phyloP scores from a whole-genome alignment of 2,113 vertebrate genomes.

The human (Homo sapiens) region GRCh38 chr2:236175501-236176000 shows the following conservation, averaged over 20 bases:
- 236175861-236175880: background rate
- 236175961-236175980: background rate
- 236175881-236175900: background rate
- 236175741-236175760: background rate
- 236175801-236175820: background rate
- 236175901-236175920: background rate
- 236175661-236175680: background rate
- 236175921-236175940: background rate
- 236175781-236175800: background rate
- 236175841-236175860: background rate
- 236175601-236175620: background rate
- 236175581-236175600: background rate
- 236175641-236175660: background rate
- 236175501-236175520: too few species aligned
- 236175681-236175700: background rate
- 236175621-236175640: background rate
- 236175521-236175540: background rate
- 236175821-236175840: rapidly evolving
- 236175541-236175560: background rate
- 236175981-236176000: background rate
- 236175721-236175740: background rate
- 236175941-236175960: background rate
- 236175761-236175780: background rate
- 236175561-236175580: background rate
- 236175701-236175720: background rate